Percentiles rank a stretch among this genome's conserved stretches.
phyloP scores from a whole-genome alignment of 2,797 vertebrate genomes.

The Diplodus puntazzo region DNA sequence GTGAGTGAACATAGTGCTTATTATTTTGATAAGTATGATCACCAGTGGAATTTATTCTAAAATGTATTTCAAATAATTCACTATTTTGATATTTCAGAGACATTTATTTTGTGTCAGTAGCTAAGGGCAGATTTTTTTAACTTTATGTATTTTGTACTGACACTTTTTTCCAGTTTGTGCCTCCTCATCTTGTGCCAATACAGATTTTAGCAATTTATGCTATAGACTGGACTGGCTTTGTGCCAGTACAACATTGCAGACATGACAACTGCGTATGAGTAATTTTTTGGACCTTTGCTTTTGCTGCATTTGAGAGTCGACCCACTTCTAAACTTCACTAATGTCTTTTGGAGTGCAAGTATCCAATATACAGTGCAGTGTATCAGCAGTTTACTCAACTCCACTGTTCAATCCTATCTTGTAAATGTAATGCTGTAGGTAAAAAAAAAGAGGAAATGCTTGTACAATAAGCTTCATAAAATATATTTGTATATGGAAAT shows the following conservation, averaged over 20 bases:
- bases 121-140: slow-evolving; percentile 50
- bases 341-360: slow-evolving; percentile 35
- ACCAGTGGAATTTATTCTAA: slow-evolving; percentile 45
- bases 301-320: slow-evolving; percentile 32
- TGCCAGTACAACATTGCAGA: slow-evolving; percentile 3
- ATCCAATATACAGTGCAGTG: slow-evolving; percentile 58
- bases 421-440: slow-evolving; percentile 84
- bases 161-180: slow-evolving; percentile 47
- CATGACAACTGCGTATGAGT: not conserved
- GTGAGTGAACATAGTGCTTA: slow-evolving; percentile 41
- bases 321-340: slow-evolving; percentile 18
- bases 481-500: slow-evolving; percentile 94
- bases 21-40: slow-evolving; percentile 47
- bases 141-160: slow-evolving; percentile 72
- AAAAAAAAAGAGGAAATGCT: slow-evolving; percentile 80
- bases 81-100: slow-evolving; percentile 74
- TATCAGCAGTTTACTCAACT: slow-evolving; percentile 57
- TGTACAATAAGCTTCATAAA: slow-evolving; percentile 90
- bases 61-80: slow-evolving; percentile 62
- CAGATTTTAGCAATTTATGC: slow-evolving; percentile 48
- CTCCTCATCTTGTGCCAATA: slow-evolving; percentile 52
- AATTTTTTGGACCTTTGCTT: not conserved
- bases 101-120: slow-evolving; percentile 67
- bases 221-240: slow-evolving; percentile 26
- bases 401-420: slow-evolving; percentile 73